Conservation (phyloP, 2,113 vertebrate genomes). For the Numenius arquata region DNA sequence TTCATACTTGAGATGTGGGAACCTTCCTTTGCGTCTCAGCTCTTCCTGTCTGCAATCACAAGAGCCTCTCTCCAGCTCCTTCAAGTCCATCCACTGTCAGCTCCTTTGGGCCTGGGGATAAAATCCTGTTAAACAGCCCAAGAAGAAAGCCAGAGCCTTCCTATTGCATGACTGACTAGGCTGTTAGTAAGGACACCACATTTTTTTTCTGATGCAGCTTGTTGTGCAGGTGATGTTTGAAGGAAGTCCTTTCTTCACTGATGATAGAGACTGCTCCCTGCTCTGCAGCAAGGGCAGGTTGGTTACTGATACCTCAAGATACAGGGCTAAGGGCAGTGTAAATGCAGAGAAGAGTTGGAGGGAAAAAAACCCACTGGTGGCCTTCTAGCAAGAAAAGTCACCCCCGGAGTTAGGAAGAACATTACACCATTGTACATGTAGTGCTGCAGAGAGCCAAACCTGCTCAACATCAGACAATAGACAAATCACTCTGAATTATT, state of each 20-base stretch:
- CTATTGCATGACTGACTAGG: not conserved
- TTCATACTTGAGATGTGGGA: fast-evolving
- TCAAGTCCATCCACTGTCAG: not conserved
- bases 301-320: not conserved
- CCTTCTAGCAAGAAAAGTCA: not conserved
- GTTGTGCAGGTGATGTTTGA: not conserved
- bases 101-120: not conserved
- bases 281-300: not conserved
- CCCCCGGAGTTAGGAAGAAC: not conserved
- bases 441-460: not conserved
- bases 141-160: not conserved
- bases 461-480: not conserved
- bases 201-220: not conserved
- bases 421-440: not conserved
- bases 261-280: not conserved
- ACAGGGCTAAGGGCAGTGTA: not conserved
- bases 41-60: not conserved
- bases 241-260: not conserved
- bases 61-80: not conserved
- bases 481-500: not conserved
- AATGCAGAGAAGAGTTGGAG: not conserved
- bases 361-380: not conserved
- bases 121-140: not conserved
- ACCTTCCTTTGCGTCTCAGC: not conserved
- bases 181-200: not conserved